A percentile compares a stretch with the other conserved stretches of the same genome.
Conservation (phyloP, 2,888 invertebrate species). For the Physocephala rufipes region DNA sequence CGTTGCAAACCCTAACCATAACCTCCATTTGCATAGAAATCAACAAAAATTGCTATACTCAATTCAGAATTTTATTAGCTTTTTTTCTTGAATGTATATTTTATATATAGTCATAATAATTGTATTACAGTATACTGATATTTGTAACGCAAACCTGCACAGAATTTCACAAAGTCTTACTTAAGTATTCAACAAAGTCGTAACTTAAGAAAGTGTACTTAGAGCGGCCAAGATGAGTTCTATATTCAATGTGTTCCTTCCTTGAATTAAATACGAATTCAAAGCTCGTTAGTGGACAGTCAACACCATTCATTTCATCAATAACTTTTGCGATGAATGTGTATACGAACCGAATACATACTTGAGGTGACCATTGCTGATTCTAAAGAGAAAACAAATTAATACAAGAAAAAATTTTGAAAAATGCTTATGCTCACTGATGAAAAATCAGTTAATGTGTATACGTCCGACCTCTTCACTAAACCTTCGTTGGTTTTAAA, state of each 20-base stretch:
- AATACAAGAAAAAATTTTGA: background rate
- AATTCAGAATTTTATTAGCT: too few relatives aligned
- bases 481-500: too few relatives aligned
- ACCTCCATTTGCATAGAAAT: too few relatives aligned
- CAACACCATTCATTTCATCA: background rate
- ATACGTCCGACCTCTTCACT: background rate
- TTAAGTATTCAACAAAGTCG: constrained; percentile 8
- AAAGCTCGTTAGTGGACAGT: constrained; percentile 13
- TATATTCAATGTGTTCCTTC: background rate
- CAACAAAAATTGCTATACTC: too few relatives aligned
- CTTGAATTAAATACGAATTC: constrained; percentile 7
- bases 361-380: constrained; percentile 13
- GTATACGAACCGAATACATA: constrained; percentile 11
- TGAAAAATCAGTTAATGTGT: background rate
- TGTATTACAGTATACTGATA: too few relatives aligned
- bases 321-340: constrained; percentile 14
- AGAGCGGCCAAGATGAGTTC: constrained; percentile 15
- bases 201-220: constrained; percentile 19
- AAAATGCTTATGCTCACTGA: too few relatives aligned
- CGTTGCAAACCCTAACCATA: too few relatives aligned
- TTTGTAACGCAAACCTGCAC: too few relatives aligned
- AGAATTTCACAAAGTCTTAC: background rate
- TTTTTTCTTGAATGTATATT: too few relatives aligned
- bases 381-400: background rate
- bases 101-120: too few relatives aligned